These are phyloP conservation scores for Drosophila guanche DNA, from an alignment of 1,140 invertebrate species.

Conservation along the genomic window DNA sequence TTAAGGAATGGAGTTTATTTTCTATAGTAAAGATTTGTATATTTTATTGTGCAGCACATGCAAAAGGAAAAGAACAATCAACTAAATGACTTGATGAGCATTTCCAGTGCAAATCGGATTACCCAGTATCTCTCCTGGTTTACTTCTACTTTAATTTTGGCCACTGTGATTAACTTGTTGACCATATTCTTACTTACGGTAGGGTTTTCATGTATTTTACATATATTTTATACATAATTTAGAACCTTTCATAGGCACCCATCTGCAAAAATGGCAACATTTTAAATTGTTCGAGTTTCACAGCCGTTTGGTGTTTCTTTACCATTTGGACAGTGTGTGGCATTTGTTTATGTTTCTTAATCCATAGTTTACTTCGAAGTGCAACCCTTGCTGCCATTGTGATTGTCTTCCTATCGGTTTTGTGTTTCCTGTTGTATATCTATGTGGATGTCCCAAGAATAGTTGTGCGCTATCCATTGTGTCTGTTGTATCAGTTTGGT, in stretches of 20 bases:
- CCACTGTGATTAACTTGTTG: slow-evolving; percentile 10
- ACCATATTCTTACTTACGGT: slow-evolving; percentile 20
- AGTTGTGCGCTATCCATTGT: not conserved
- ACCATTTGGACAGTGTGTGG: slow-evolving; percentile 11
- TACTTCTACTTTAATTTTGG: not conserved
- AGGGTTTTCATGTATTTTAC: too few species aligned
- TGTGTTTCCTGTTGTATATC: not conserved
- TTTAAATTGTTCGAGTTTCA: slow-evolving; percentile 20
- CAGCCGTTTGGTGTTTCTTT: slow-evolving; percentile 10
- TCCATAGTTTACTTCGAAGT: slow-evolving; percentile 7
- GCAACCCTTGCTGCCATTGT: not conserved
- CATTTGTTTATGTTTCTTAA: slow-evolving; percentile 24
- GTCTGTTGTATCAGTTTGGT: slow-evolving; percentile 11
- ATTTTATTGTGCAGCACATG: slow-evolving; percentile 11
- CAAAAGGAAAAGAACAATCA: slow-evolving; percentile 14
- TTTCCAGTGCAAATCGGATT: slow-evolving; percentile 12
- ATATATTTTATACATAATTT: too few species aligned
- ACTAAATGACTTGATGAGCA: slow-evolving; percentile 29
- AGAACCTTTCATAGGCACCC: too few species aligned
- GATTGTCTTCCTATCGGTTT: not conserved
- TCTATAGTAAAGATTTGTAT: not conserved
- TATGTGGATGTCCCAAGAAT: not conserved
- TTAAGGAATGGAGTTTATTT: not conserved
- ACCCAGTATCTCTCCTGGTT: slow-evolving; percentile 22
- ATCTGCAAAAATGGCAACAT: slow-evolving; percentile 22